These are phyloP conservation scores for Lamprotornis superbus DNA, from an alignment of 2,113 vertebrate species.

Conservation along the genomic window DNA sequence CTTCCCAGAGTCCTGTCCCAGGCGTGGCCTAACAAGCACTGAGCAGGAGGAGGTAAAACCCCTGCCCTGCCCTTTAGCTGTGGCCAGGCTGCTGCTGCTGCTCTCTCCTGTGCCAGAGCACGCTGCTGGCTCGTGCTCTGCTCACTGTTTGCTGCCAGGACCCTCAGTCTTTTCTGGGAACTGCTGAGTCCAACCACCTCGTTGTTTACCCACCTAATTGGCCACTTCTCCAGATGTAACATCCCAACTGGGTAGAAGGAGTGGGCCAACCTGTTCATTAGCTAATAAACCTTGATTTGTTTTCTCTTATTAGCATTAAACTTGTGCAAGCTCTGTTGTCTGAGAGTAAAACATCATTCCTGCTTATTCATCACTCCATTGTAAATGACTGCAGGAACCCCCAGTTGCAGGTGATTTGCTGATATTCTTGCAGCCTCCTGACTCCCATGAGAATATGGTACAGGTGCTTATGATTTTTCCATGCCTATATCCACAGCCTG, in stretches of 20 bases:
- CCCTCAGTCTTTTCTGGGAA: neutral
- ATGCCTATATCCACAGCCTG: neutral
- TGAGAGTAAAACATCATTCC: neutral
- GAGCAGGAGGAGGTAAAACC: neutral
- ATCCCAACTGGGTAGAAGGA: neutral
- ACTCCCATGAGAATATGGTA: neutral
- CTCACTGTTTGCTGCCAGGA: neutral
- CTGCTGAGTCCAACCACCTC: neutral
- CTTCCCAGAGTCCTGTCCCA: neutral
- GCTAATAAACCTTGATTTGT: neutral
- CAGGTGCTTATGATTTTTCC: neutral
- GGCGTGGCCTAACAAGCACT: neutral
- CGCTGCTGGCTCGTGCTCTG: neutral
- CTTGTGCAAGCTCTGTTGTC: neutral
- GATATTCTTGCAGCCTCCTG: neutral
- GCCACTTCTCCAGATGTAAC: neutral
- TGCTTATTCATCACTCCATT: neutral
- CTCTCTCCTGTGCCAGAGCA: neutral
- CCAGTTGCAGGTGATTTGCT: neutral
- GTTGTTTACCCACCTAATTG: neutral
- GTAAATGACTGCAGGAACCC: neutral
- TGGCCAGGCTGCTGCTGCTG: neutral
- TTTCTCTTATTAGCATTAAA: neutral
- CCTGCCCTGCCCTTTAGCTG: neutral
- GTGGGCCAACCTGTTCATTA: neutral